Evolutionary conservation across 2,888 invertebrate genomes (phyloP), one percentile per base, ranked within the genome.

Genomic region (Brassicogethes aeneus): DNA sequence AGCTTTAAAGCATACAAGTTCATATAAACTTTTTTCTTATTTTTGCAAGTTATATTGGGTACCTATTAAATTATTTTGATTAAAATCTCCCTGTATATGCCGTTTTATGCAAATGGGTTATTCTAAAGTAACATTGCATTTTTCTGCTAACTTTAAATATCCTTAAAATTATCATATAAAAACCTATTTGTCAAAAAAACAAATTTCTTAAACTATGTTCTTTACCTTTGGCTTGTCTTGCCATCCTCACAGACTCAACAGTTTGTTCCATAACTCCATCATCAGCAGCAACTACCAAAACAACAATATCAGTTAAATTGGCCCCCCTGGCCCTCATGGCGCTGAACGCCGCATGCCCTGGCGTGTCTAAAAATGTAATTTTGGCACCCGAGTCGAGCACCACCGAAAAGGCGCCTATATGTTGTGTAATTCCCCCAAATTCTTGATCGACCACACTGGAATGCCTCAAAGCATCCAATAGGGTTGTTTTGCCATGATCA

Each of bases 211-310:
- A n/a, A n/a, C n/a, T n/a, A n/a, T n/a, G n/a, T n/a, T n/a, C n/a
- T n/a, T 54, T 55, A 82, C 82, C 85, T 48, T 79, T 71, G 0
- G 89, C 84, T 52, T 82, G 78, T 57, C 76, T 75, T 0, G 94
- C 94, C 80, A 91, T 85, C 51, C 79, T 67, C 16, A 99, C 85
- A 16, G 91, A 92, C 70, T 99, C 93, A 1, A 84, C 62, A 0
- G 99, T 99, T 73, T 99, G 99, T 42, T 92, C 88, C 93, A 95
- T 97, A 33, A 97, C 95, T 2, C 99, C 96, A 69, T 99, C 99
- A 67, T 99, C 97, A 0, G 96, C 97, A 1, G 99, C 99, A 31
- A 99, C 93, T 16, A 99, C 96, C 40, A 97, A 71, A 43, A 96
- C 84, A 39, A 96, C 89, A 39, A 97, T 80, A 67, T 99, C 99